Conservation (phyloP, 2,888 invertebrate genomes). For the Leptinotarsa rubiginosa region DNA sequence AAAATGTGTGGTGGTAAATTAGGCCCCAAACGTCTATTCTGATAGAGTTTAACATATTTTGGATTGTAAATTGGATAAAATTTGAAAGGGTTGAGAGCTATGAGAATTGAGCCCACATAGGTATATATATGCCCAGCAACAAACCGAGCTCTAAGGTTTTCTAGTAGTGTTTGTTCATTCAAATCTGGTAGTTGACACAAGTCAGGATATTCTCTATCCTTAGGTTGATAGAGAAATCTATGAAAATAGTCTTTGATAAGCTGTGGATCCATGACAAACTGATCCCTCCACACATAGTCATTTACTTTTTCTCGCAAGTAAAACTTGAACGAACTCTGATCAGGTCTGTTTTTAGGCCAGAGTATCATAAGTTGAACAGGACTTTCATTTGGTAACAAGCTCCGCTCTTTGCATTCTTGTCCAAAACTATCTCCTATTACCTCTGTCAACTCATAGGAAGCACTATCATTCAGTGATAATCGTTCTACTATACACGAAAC, state of each 20-base stretch:
- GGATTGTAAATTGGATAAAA: constrained; percentile 98
- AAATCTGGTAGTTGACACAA: constrained; percentile 95
- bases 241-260: constrained; percentile 93
- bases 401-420: constrained; percentile 91
- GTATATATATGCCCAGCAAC: constrained; percentile 95
- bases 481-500: constrained; percentile 88
- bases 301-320: constrained; percentile 88
- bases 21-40: constrained; percentile 89
- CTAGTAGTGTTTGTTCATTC: constrained; percentile 91
- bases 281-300: constrained; percentile 88
- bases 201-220: constrained; percentile 94
- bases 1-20: constrained; percentile 97
- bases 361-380: constrained; percentile 86
- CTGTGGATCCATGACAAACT: constrained; percentile 90
- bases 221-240: constrained; percentile 90
- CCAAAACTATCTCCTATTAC: constrained; percentile 88
- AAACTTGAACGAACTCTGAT: constrained; percentile 77
- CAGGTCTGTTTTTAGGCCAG: constrained; percentile 76
- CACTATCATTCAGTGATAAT: constrained; percentile 72
- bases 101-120: constrained; percentile 94
- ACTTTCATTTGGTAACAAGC: constrained; percentile 84
- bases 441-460: constrained; percentile 86
- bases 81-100: constrained; percentile 94
- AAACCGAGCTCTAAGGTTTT: constrained; percentile 90
- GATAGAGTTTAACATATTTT: constrained; percentile 95